Evolutionary conservation across 2,113 vertebrate genomes (phyloP).

Genomic region (Actenoides lindsayi): DNA sequence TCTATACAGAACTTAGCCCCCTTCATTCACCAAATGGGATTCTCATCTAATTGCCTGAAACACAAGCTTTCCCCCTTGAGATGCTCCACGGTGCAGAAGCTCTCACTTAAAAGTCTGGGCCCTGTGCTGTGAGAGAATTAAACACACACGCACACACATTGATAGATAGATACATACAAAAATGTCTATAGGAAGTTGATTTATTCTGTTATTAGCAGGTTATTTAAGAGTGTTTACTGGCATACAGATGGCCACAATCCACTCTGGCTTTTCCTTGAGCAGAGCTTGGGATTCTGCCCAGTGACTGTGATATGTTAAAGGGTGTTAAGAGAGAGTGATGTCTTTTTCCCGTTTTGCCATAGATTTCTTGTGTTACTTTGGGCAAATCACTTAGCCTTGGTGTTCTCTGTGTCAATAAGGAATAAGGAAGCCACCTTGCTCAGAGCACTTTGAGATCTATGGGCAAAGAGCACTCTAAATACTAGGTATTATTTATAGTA

Average conservation of each 20-base stretch:
- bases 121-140: neutral
- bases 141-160: neutral
- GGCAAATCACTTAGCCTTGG: neutral
- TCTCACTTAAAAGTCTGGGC: neutral
- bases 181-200: neutral
- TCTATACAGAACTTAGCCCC: neutral
- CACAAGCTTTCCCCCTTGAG: neutral
- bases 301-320: neutral
- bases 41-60: neutral
- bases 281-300: neutral
- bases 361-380: neutral
- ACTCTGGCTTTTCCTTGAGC: neutral
- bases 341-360: neutral
- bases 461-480: neutral
- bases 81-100: neutral
- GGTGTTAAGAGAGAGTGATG: neutral
- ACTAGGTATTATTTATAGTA: neutral
- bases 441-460: neutral
- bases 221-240: neutral
- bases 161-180: rapidly evolving
- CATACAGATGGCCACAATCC: neutral
- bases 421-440: neutral
- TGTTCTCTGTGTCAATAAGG: neutral
- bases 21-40: neutral
- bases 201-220: neutral